Percentiles rank a stretch among this genome's conserved stretches.
These are phyloP conservation scores for Tichodroma muraria DNA, from an alignment of 2,113 vertebrate species.

Conservation along the genomic window DNA sequence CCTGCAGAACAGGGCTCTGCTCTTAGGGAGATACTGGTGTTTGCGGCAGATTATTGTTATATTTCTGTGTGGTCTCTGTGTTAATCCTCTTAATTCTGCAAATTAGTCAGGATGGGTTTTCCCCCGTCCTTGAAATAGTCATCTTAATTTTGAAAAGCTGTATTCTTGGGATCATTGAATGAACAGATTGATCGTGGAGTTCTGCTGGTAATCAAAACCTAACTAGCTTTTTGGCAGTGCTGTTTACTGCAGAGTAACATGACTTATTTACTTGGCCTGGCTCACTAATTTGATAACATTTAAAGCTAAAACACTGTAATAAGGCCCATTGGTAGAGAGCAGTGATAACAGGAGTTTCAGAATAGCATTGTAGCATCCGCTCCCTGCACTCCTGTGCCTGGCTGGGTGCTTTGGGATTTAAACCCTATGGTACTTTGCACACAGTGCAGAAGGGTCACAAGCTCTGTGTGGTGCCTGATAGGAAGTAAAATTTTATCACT, in stretches of 20 bases:
- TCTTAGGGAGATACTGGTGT: slow-evolving; percentile 33
- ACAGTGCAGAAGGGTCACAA: neutral
- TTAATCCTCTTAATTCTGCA: slow-evolving; percentile 69
- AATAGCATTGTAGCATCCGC: neutral
- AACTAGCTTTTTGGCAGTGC: slow-evolving; percentile 60
- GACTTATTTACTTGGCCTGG: slow-evolving; percentile 53
- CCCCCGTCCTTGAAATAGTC: neutral
- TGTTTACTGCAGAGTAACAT: slow-evolving; percentile 46
- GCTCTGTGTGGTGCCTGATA: neutral
- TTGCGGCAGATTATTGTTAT: slow-evolving; percentile 49
- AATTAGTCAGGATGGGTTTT: slow-evolving; percentile 44
- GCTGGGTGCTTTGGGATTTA: neutral
- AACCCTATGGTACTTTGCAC: neutral
- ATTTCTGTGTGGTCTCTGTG: slow-evolving; percentile 56
- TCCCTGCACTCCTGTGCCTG: neutral
- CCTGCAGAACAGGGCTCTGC: neutral
- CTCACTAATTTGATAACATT: slow-evolving; percentile 53
- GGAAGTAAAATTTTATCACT: neutral
- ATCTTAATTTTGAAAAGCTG: slow-evolving; percentile 54
- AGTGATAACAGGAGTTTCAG: neutral
- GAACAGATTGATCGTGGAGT: slow-evolving; percentile 61
- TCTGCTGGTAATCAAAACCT: slow-evolving; percentile 58
- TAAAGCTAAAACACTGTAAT: slow-evolving; percentile 34
- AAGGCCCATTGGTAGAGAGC: neutral
- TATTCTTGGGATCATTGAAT: slow-evolving; percentile 41